These are phyloP conservation scores for Xiphophorus hellerii DNA, from an alignment of 2,113 vertebrate species.

Conservation along the genomic window DNA sequence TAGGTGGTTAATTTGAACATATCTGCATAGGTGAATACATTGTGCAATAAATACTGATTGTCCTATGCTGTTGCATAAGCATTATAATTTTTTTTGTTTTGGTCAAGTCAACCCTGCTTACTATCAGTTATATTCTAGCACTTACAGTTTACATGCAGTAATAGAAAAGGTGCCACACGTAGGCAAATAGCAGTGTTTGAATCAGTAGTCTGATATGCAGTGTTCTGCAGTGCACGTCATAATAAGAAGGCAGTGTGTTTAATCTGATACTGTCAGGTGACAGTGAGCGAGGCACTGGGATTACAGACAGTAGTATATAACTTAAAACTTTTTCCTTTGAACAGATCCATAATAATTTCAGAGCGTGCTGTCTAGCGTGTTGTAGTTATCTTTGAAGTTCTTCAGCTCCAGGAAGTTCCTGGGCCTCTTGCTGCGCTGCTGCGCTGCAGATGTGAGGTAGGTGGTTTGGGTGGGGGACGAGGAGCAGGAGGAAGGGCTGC, in stretches of 20 bases:
- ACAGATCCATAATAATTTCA: slow-evolving; percentile 61
- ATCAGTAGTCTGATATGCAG: slow-evolving; percentile 39
- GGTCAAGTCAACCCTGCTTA: slow-evolving; percentile 57
- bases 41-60: slow-evolving; percentile 76
- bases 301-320: slow-evolving; percentile 17
- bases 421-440: slow-evolving; percentile 92
- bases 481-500: slow-evolving; percentile 48
- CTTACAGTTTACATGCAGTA: slow-evolving; percentile 32
- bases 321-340: slow-evolving; percentile 2
- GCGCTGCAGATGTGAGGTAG: slow-evolving; percentile 87
- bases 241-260: slow-evolving; percentile 51
- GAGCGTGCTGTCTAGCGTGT: slow-evolving; percentile 92
- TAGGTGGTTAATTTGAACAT: slow-evolving; percentile 30
- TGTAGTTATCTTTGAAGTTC: slow-evolving; percentile 98
- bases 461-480: slow-evolving; percentile 90
- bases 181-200: slow-evolving; percentile 20
- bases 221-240: slow-evolving; percentile 27
- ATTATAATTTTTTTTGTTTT: slow-evolving; percentile 43
- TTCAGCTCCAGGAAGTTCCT: slow-evolving; percentile 96
- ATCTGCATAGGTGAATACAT: slow-evolving; percentile 50
- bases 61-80: slow-evolving; percentile 61
- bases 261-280: slow-evolving; percentile 4
- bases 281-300: slow-evolving; percentile 33
- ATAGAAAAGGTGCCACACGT: slow-evolving; percentile 25
- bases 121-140: background rate